Conservation (phyloP, 2,113 vertebrate genomes). For the Machaerirhynchus nigripectus region DNA sequence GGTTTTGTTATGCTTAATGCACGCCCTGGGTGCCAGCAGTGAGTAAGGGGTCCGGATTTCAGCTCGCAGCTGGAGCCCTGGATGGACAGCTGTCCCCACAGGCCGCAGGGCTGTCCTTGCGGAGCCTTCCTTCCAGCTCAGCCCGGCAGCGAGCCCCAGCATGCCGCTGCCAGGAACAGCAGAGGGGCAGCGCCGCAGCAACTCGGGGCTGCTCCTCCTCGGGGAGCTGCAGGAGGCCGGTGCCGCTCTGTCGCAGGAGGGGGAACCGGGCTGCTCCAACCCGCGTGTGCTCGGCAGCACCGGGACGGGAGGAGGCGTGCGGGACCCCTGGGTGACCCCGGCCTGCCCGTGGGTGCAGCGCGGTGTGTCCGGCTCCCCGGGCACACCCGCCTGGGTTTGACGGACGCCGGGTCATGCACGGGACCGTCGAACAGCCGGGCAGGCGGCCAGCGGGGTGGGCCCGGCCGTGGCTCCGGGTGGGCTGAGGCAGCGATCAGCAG, state of each 20-base stretch:
- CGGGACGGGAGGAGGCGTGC: rapidly evolving
- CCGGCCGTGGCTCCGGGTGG: background rate
- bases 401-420: rapidly evolving
- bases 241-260: background rate
- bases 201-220: background rate
- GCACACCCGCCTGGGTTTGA: too few relatives aligned
- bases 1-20: background rate
- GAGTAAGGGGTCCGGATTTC: background rate
- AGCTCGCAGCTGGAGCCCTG: background rate
- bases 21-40: background rate
- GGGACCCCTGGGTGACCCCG: background rate
- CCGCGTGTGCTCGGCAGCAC: background rate
- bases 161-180: background rate
- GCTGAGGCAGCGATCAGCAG: conserved; percentile 25
- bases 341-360: background rate
- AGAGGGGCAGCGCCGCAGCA: background rate
- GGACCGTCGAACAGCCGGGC: rapidly evolving
- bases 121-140: rapidly evolving
- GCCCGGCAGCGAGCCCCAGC: background rate
- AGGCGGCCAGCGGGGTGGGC: rapidly evolving
- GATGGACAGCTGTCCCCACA: background rate
- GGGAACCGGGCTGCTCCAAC: background rate
- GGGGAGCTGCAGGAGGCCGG: background rate
- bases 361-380: rapidly evolving
- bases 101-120: background rate